Evolutionary conservation across 2,113 vertebrate species (phyloP).

Genomic region (Lamprotornis superbus): DNA sequence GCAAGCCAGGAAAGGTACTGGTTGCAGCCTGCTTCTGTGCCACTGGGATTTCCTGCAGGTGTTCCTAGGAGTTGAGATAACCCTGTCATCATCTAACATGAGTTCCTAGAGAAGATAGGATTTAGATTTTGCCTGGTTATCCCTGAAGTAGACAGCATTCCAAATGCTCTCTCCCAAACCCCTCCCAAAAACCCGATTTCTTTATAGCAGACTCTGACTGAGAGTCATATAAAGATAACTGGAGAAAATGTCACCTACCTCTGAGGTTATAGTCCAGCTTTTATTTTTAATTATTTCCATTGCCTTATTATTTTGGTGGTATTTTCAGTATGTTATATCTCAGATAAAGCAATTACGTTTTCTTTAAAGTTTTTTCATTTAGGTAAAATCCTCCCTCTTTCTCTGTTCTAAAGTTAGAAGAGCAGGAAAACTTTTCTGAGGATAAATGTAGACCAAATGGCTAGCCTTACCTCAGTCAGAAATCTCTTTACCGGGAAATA

Average conservation of each 20-base stretch:
- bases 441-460: neutral
- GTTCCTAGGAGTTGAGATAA: neutral
- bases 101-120: neutral
- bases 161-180: neutral
- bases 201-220: neutral
- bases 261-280: neutral
- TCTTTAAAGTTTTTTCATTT: neutral
- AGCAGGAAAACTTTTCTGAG: neutral
- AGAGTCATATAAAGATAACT: neutral
- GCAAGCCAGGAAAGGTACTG: constrained; percentile 86
- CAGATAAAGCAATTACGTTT: neutral
- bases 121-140: neutral
- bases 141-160: neutral
- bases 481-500: neutral
- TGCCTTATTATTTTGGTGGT: neutral
- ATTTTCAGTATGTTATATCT: neutral
- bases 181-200: neutral
- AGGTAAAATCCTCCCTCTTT: neutral
- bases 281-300: neutral
- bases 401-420: neutral
- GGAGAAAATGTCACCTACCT: neutral
- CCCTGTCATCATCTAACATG: neutral
- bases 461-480: neutral
- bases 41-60: neutral
- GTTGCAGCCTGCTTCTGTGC: neutral